Evolutionary conservation across 2,113 vertebrate genomes (phyloP), one percentile per base, ranked within the genome.

Genomic region (Leucoraja erinaceus): DNA sequence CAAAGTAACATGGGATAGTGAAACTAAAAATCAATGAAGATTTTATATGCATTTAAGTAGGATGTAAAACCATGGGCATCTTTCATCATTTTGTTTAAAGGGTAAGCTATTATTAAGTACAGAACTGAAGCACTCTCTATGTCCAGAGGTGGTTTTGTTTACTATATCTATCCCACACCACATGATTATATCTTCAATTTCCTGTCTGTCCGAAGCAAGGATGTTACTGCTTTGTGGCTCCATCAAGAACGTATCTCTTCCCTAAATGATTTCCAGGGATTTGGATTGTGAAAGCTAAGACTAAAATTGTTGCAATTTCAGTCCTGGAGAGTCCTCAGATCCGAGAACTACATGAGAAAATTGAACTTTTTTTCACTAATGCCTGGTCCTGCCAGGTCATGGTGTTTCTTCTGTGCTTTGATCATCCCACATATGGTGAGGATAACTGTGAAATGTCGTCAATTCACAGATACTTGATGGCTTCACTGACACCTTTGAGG

Each of bases 21-120:
- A 63, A 31, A 66, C n/a, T 88, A 8, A 88, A 88, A 88, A 31
- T 88, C 83, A 88, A 88, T 63, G 31, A 14, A 66, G 59, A 88
- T 61, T 28, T 33, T 63, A 86, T 31, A 61, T 86, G 61, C 10
- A 61, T 86, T n/a, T 63, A 88, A 33, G 12, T 88, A 88, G 28
- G n/a, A 18, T n/a, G 63, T 66, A 88, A 88, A 63, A 61, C 59
- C 61, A 66, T 63, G 28, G 31, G 31, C 61, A 61, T 84, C 59
- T 61, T 84, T 56, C 59, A 88, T 88, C 83, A 88, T 16, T 88
- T 31, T 88, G 83, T 63, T 88, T 63, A 63, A 31, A 47, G 6
- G 38, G 83, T 8, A 14, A 59, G 4, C 59, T 63, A 63, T 63
- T 88, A n/a, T 91, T 91, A 72, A 47, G 38, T 70, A 10, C 38